Evolutionary conservation across 2,113 vertebrate genomes (phyloP), one percentile per base, ranked within the genome.

Genomic region (Varanus komodoensis): DNA sequence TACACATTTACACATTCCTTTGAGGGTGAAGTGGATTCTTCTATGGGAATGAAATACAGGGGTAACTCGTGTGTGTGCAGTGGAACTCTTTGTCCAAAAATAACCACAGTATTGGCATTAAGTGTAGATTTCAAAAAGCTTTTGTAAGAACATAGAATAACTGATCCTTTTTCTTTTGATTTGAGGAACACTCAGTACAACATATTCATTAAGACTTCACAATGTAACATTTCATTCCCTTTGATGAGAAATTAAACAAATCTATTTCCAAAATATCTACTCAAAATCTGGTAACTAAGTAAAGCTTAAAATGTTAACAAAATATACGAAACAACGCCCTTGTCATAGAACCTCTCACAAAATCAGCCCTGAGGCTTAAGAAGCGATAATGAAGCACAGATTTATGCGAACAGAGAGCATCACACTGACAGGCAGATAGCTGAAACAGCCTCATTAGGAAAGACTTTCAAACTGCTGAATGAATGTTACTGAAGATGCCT

Each of bases 401-500:
- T 71, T 73, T 88, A 82, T 82, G 78, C 57, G 82, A 48, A 81
- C 69, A 3, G 87, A 25, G 79, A 68, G 50, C 74, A 32, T 68
- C 68, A 14, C 7, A 32, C 69, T 27, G 48, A 74, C 50, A 73
- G 19, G 52, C 4, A 57, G 69, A 25, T 57, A 21, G 50, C 52
- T 86, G 23, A 82, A 88, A 88, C 54, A 81, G 78, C 68, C 23
- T 54, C 21, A 38, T 88, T 88, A 82, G 79, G 25, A 78, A 9
- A 57, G 23, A 32, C 50, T 82, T 57, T 81, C 14, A 34, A 57
- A 79, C 25, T 77, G 44, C 6, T 23, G 44, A 73, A 52, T 73
- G 84, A 48, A 69, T 57, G 52, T n/a, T 57, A 9, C 54, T 82
- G 52, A 82, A 81, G 12, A 81, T 48, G 44, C 44, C 57, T 3